phyloP scores from a whole-genome alignment of 2,113 vertebrate genomes.

The Choloepus hoffmanni region DNA sequence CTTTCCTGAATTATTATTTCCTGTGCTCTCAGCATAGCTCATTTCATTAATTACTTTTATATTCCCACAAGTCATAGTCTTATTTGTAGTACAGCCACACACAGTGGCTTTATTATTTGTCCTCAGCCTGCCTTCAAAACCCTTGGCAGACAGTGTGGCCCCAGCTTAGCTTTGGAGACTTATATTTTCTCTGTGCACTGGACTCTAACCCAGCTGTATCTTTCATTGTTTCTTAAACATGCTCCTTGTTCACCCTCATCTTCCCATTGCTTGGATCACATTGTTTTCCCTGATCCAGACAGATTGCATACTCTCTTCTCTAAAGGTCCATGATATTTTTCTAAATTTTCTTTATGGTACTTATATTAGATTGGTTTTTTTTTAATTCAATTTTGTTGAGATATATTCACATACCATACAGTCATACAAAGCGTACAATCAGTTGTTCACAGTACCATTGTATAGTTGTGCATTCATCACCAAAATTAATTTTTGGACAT shows the following conservation, averaged over 20 bases:
- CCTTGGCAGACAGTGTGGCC: neutral
- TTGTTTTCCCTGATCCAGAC: neutral
- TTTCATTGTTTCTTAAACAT: neutral
- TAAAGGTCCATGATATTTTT: neutral
- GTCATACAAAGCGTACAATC: too few species aligned
- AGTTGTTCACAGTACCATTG: too few species aligned
- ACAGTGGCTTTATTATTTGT: neutral
- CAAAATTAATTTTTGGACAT: too few species aligned
- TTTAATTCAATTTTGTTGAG: too few species aligned
- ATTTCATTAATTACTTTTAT: neutral
- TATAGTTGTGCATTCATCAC: too few species aligned
- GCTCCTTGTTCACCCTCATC: neutral
- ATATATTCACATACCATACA: too few species aligned
- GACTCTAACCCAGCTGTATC: neutral
- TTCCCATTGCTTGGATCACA: neutral
- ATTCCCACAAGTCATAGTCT: neutral
- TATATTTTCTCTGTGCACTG: neutral
- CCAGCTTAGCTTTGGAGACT: neutral
- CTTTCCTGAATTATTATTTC: neutral
- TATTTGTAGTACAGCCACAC: neutral
- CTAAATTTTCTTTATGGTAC: neutral
- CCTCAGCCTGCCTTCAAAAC: neutral
- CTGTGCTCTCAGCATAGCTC: neutral
- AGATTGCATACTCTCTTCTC: neutral
- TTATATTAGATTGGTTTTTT: neutral